A percentile compares a stretch with the other conserved stretches of the same genome.
These are phyloP conservation scores for Pygocentrus nattereri DNA, from an alignment of 2,797 vertebrate genomes.

Conservation along the genomic window DNA sequence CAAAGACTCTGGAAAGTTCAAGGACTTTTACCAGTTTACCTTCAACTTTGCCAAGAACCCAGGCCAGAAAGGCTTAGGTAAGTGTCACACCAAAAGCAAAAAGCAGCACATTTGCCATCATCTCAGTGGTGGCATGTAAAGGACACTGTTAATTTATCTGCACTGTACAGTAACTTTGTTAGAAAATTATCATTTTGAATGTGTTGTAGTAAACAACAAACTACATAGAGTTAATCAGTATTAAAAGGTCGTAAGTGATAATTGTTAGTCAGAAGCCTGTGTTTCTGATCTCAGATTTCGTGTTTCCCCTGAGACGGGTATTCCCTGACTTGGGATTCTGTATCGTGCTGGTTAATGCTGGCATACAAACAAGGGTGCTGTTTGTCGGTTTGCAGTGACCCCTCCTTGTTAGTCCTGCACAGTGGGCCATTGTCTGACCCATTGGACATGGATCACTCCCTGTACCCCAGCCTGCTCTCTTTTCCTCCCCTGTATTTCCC, in stretches of 20 bases:
- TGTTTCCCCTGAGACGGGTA: neutral
- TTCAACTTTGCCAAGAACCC: constrained; percentile 97
- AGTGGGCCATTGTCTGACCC: constrained; percentile 39
- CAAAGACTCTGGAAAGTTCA: constrained; percentile 92
- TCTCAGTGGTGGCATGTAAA: neutral
- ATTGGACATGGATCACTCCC: constrained; percentile 1
- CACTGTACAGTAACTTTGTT: neutral
- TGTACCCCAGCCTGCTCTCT: neutral
- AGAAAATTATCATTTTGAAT: neutral
- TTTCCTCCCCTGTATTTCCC: neutral
- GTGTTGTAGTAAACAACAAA: neutral
- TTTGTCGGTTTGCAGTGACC: constrained; percentile 8
- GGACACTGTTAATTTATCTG: neutral
- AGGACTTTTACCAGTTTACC: constrained; percentile 98
- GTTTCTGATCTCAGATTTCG: neutral
- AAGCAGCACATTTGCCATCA: neutral
- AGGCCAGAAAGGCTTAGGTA: constrained; percentile 95
- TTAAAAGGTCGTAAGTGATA: neutral
- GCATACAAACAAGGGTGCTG: constrained; percentile 14
- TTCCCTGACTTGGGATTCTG: constrained; percentile 18
- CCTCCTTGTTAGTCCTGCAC: constrained; percentile 14
- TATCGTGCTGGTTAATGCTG: constrained; percentile 10
- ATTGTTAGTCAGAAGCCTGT: neutral
- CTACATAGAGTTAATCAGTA: neutral
- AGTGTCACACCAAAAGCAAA: constrained; percentile 56